Base-by-base conservation (phyloP, 2,888 invertebrate genomes). In the Oxytorus armatus region DNA sequence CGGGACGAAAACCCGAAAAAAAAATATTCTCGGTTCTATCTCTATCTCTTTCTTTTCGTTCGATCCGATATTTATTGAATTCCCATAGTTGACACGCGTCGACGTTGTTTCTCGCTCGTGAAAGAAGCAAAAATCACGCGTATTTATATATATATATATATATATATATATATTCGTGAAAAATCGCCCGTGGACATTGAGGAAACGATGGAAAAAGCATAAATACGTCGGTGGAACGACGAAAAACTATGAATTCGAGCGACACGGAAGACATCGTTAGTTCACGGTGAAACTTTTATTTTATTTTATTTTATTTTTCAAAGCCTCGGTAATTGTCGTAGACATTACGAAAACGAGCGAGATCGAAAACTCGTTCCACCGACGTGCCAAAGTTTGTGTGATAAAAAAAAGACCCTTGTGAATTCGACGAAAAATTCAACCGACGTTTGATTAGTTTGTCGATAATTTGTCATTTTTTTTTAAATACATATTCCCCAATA, bases 151-250 rank as follows among this genome's bases (percentile, higher is more conserved):
- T 57, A 70, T n/a, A n/a, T n/a, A n/a, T n/a, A n/a, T n/a, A n/a
- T n/a, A n/a, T n/a, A n/a, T n/a, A n/a, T n/a, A n/a, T n/a, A n/a
- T n/a, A n/a, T 47, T 49, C 18, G 29, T 29, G 63, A 57, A 55
- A 55, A 65, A 63, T 70, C 36, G 66, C 70, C 18, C 63, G 70
- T 47, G 63, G 61, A 23, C 39, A 25, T 11, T 16, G 39, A n/a
- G n/a, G 8, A 33, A 49, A 42, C 49, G 29, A 39, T 3, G 59
- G n/a, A 42, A 47, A 69, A 55, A 57, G 4, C 57, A 42, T 42
- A 70, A 70, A 70, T 42, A 49, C 75, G 79, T 79, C 75, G 75
- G 65, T 79, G 79, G 75, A 79, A 79, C 70, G 79, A 75, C 75
- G 65, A 65, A 36, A 61, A 10, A 36, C 36, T 51, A 42, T 44